Conservation (phyloP, 2,888 invertebrate species). For the Andrena minutula region DNA sequence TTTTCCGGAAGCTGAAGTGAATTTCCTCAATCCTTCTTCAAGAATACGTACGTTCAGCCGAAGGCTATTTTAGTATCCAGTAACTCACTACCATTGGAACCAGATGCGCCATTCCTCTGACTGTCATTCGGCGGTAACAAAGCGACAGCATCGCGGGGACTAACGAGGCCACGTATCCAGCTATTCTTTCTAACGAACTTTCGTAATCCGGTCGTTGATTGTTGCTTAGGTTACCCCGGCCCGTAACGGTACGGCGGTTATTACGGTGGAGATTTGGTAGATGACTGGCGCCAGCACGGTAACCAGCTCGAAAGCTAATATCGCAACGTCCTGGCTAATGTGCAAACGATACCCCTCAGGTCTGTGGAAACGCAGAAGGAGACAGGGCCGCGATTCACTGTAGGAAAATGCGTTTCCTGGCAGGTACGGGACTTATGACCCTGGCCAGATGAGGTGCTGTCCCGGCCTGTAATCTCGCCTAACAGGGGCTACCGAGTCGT, state of each 20-base stretch:
- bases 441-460: conserved; percentile 79
- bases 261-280: conserved; percentile 63
- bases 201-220: conserved; percentile 42
- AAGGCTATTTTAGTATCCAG: background rate
- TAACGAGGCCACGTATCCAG: conserved; percentile 35
- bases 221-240: conserved; percentile 49
- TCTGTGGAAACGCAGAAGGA: conserved; percentile 43
- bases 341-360: conserved; percentile 56
- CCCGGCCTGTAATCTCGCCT: conserved; percentile 79
- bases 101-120: background rate
- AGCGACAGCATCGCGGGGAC: conserved; percentile 2
- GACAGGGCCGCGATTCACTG: conserved; percentile 39
- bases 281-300: conserved; percentile 64
- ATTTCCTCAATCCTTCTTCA: background rate
- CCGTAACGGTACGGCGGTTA: conserved; percentile 59
- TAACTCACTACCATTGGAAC: background rate
- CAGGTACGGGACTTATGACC: conserved; percentile 81
- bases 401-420: conserved; percentile 80
- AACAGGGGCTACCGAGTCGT: conserved; percentile 73
- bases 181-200: conserved; percentile 26
- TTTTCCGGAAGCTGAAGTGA: too few species aligned
- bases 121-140: conserved; percentile 8
- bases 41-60: background rate
- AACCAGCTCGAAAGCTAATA: conserved; percentile 70
- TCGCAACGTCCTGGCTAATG: conserved; percentile 58